Evolutionary conservation across 1,140 invertebrate genomes (phyloP), one percentile per base, ranked within the genome.

Genomic region (Drosophila tropicalis): DNA sequence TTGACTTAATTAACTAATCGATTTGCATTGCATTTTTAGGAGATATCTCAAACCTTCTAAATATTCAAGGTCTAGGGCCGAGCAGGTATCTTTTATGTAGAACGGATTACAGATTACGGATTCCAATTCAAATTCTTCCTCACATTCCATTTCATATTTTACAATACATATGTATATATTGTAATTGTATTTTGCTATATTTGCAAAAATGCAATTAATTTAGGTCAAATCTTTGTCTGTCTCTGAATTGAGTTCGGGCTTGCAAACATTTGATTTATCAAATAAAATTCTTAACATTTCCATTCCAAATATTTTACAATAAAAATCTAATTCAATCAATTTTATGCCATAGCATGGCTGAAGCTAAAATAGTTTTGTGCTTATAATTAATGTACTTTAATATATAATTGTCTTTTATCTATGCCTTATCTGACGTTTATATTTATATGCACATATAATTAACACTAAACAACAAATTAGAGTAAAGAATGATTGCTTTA

Each of bases 1-100:
- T 29, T 13, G 44, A 51, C 44, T 51, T 51, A 51, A 51, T 51
- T 51, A 51, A 51, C 44, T 51, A 51, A 51, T 51, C 17, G 44
- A 12, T 51, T 51, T 51, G 17, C 15, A 51, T 51, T 29, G 29
- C 29, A 29, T 51, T 51, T 47, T 10, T 12, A 51, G 44, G 44
- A 19, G 19, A 51, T 51, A 51, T 19, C 44, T 9, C 17, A 51
- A 22, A 12, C 17, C 44, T 22, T 22, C 17, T 6, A 51, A 51
- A 22, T 12, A 22, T 12, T 51, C 9, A 22, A 51, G 44, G 44
- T 12, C 44, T 19, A 12, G 3, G 13, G 19, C 10, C 12, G 44
- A 47, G 17, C 15, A 17, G 15, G 15, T 1, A 17, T 19, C 9
- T 22, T 3, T 22, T 9, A 51, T 12, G 9, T 51, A 6, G 17